Evolutionary conservation across 2,113 vertebrate genomes (phyloP), one percentile per base, ranked within the genome.

Genomic region (Saguinus imperator): DNA sequence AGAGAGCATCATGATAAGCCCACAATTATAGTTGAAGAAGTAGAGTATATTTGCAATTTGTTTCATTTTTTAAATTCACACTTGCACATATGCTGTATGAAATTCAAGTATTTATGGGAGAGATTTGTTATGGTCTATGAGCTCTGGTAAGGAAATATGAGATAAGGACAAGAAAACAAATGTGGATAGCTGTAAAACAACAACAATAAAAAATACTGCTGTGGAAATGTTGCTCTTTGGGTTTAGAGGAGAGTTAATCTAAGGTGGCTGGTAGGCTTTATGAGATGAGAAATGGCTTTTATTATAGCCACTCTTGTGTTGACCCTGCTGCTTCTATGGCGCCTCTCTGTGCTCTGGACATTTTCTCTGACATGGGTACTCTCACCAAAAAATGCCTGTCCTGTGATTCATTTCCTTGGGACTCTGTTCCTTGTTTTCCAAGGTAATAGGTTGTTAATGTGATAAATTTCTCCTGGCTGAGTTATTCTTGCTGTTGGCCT

Each of bases 81-180:
- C 10, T 72, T 81, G 40, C 20, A 95, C n/a, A 92, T 61, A 83
- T 57, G 35, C 14, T 73, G 18, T 16, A 37, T 73, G 17, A 79
- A 94, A 93, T 89, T 76, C 66, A 93, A 73, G 12, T 64, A 45
- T 86, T 70, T 50, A 4, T n/a, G 29, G 29, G 13, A 73, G 37
- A 93, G 1, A 87, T 89, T 86, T 91, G 25, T 75, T 72, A 73
- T 66, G 9, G 13, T 94, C 73, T 89, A 21, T 37, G 43, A 92
- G 50, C 11, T 25, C 77, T 72, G 29, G 32, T 76, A 72, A 88
- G 32, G 23, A 94, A 84, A 66, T 66, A 61, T 45, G 48, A 66
- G 17, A 64, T 35, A 52, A 97, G 35, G 17, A 64, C n/a, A 89
- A 84, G 52, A 96, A 96, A 86, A 52, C 29, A 48, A 82, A 64